Evolutionary conservation across 2,888 invertebrate genomes (phyloP), one percentile per base, ranked within the genome.

Genomic region (Stenurella melanura): DNA sequence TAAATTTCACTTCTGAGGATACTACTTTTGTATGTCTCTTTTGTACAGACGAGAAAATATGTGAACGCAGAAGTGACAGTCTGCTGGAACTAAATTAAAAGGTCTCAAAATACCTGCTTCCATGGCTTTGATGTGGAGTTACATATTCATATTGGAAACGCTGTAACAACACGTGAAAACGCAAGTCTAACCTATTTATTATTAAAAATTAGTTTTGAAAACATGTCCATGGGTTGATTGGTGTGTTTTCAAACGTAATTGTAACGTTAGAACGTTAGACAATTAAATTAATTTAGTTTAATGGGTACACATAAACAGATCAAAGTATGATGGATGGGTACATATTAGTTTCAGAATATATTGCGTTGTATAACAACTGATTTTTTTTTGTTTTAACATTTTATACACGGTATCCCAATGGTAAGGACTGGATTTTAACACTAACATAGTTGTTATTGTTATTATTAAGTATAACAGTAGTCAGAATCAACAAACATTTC

Each of bases 21-120:
- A 71, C 70, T 63, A 71, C 63, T 78, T 73, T 74, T 76, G 54
- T 73, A 63, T 63, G 58, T 42, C 78, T 72, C 56, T 78, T 78
- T 78, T 56, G 70, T 74, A 76, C 71, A 78, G 78, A 78, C 78
- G 61, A 50, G 71, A 68, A 78, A 74, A 61, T 76, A 78, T 78
- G 75, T 68, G 74, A 71, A 78, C 73, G 68, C 69, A 64, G 54
- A 73, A 73, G n/a, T 64, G 66, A 67, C 42, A 70, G 60, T 60
- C 42, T 70, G 58, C 50, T 42, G 9, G 42, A 15, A 58, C 66
- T 67, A 60, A 67, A 67, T 73, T 64, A 66, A 73, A 68, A 68
- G 56, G 42, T 67, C 64, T 73, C 42, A 60, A 67, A 67, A 73
- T 73, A 73, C 73, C 73, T 73, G 66, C 73, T 38, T 67, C 21